Conservation (phyloP, 1,140 invertebrate species). For the Drosophila simulans region DNA sequence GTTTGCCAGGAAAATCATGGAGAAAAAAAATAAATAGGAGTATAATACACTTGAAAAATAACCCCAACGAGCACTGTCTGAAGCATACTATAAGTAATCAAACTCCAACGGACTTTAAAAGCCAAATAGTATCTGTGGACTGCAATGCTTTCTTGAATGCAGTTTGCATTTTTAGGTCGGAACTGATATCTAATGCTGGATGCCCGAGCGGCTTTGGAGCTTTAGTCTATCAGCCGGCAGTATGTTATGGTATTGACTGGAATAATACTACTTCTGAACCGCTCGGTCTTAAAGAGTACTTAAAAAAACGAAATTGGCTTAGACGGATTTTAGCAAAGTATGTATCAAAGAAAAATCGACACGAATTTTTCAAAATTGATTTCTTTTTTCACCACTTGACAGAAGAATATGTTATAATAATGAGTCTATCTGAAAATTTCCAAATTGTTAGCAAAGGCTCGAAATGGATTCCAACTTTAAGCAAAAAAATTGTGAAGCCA, state of each 20-base stretch:
- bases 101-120: not conserved
- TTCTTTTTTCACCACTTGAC: constrained; percentile 8
- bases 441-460: constrained; percentile 23
- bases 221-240: constrained; percentile 51
- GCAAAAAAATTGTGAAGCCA: constrained; percentile 9
- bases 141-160: constrained; percentile 47
- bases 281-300: constrained; percentile 37
- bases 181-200: constrained; percentile 48
- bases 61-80: constrained; percentile 52
- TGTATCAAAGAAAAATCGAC: constrained; percentile 1
- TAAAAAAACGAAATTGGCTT: constrained; percentile 41
- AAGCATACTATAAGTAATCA: not conserved
- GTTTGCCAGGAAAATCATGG: constrained; percentile 70
- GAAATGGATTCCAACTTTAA: constrained; percentile 7
- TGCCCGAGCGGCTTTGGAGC: constrained; percentile 64
- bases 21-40: constrained; percentile 34
- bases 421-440: constrained; percentile 32
- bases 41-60: constrained; percentile 21
- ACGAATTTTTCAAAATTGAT: constrained; percentile 31
- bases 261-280: not conserved
- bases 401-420: constrained; percentile 27
- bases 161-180: constrained; percentile 63
- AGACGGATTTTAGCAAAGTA: constrained; percentile 6
- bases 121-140: constrained; percentile 11
- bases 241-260: constrained; percentile 57